phyloP scores from a whole-genome alignment of 30 jellyfish, hydroid and myxozoan genomes.

The Cassiopea andromeda region DNA sequence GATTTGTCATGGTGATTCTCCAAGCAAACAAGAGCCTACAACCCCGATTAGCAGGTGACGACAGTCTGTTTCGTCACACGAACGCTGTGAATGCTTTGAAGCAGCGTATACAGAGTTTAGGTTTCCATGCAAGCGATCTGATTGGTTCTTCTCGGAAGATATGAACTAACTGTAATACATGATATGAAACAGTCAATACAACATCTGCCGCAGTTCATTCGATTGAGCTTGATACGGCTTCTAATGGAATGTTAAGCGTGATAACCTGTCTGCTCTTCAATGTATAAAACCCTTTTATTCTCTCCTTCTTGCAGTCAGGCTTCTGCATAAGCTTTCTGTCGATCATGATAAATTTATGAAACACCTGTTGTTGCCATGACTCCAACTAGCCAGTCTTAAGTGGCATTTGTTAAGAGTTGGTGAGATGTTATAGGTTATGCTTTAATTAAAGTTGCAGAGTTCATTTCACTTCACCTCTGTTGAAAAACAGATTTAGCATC shows the following conservation, averaged over 20 bases:
- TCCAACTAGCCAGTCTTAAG: slow-evolving; percentile 35
- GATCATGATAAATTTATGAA: slow-evolving; percentile 88
- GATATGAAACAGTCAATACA: slow-evolving; percentile 22
- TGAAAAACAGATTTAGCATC: too few species aligned
- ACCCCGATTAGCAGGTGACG: slow-evolving; percentile 74
- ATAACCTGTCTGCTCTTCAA: slow-evolving; percentile 29
- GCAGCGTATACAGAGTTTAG: slow-evolving; percentile 70
- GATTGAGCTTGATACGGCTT: slow-evolving; percentile 14
- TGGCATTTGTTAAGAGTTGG: slow-evolving; percentile 22
- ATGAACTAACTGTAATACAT: slow-evolving; percentile 35
- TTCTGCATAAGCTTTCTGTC: slow-evolving; percentile 50
- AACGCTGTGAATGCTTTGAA: slow-evolving; percentile 34
- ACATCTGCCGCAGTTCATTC: slow-evolving; percentile 15
- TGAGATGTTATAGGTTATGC: too few species aligned
- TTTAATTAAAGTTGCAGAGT: too few species aligned
- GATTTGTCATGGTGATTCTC: slow-evolving; percentile 74
- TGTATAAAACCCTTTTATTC: slow-evolving; percentile 51
- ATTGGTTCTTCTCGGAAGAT: slow-evolving; percentile 39
- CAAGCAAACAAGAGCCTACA: slow-evolving; percentile 76
- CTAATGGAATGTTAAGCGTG: slow-evolving; percentile 43
- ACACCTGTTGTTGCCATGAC: slow-evolving; percentile 90
- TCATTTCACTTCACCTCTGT: too few species aligned
- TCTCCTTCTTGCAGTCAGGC: slow-evolving; percentile 28
- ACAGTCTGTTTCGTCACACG: slow-evolving; percentile 43
- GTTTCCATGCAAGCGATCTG: slow-evolving; percentile 65